A percentile compares a stretch with the other conserved stretches of the same genome.
Conservation (phyloP, 2,113 vertebrate genomes). For the Bagarius yarrelli region DNA sequence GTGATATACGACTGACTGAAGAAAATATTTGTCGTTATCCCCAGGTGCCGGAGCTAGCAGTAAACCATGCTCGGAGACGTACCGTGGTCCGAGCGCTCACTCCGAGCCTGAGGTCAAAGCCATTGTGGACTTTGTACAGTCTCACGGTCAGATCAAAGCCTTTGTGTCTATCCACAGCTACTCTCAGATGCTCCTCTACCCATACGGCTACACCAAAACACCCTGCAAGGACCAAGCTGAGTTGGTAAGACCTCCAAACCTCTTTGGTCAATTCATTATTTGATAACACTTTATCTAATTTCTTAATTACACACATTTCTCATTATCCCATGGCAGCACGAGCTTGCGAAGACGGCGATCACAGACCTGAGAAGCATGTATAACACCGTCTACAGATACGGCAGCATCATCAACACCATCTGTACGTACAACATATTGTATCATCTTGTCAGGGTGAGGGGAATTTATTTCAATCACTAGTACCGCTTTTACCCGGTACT, state of each 20-base stretch:
- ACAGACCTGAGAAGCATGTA: conserved; percentile 78
- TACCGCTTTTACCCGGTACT: too few species aligned
- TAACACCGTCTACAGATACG: conserved; percentile 78
- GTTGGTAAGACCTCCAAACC: conserved; percentile 71
- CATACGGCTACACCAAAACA: conserved; percentile 79
- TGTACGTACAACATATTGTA: conserved; percentile 74
- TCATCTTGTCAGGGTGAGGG: too few species aligned
- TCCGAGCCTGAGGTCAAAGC: conserved; percentile 88
- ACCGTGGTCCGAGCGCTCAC: conserved; percentile 75
- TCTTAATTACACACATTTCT: neutral
- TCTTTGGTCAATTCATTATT: neutral
- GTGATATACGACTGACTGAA: neutral
- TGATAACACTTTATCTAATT: neutral
- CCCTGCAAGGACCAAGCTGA: conserved; percentile 68
- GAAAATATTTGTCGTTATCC: neutral
- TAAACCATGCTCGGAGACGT: conserved; percentile 80
- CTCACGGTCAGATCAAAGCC: conserved; percentile 83
- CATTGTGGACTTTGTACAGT: conserved; percentile 89
- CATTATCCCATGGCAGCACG: conserved; percentile 66
- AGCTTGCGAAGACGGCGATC: conserved; percentile 75
- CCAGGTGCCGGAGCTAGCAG: conserved; percentile 79
- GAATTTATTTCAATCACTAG: too few species aligned
- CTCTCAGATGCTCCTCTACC: conserved; percentile 94
- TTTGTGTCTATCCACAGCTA: conserved; percentile 95
- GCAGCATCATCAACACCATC: conserved; percentile 87